A percentile compares a stretch with the other conserved stretches of the same genome.
Evolutionary conservation across 2,797 vertebrate genomes (phyloP).

Genomic region (Malacoraja senta): DNA sequence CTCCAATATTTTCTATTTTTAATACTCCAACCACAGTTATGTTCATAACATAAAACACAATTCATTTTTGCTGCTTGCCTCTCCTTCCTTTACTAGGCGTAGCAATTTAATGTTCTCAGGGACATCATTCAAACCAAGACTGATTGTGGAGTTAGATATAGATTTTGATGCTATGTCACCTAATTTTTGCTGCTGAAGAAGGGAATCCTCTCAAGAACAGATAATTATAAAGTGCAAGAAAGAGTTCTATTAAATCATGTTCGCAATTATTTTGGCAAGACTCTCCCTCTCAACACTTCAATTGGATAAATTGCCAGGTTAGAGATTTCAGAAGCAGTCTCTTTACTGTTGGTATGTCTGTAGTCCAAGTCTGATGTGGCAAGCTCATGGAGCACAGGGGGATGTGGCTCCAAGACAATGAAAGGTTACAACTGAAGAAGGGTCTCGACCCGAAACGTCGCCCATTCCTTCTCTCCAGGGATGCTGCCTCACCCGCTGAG

Average conservation of each 20-base stretch:
- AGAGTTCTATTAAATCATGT: neutral
- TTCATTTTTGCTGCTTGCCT: neutral
- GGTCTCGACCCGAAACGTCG: no score
- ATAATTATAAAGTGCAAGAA: neutral
- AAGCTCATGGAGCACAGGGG: neutral
- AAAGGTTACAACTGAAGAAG: neutral
- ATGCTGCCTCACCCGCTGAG: no score
- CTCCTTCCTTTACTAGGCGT: neutral
- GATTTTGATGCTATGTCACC: neutral
- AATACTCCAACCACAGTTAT: neutral
- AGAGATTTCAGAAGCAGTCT: neutral
- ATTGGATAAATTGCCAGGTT: neutral
- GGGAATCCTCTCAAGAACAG: neutral
- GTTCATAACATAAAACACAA: neutral
- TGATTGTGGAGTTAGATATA: neutral
- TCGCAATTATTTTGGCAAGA: neutral
- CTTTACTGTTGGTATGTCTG: neutral
- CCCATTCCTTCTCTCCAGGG: no score
- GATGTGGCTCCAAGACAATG: neutral
- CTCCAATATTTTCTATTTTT: neutral
- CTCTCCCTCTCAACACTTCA: constrained; percentile 18
- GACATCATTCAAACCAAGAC: neutral
- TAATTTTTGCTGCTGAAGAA: neutral
- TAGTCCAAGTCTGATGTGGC: neutral
- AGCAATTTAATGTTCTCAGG: neutral